Percentiles rank a stretch among this genome's conserved stretches.
Conservation (phyloP, 2,797 vertebrate species). For the Morelia viridis region DNA sequence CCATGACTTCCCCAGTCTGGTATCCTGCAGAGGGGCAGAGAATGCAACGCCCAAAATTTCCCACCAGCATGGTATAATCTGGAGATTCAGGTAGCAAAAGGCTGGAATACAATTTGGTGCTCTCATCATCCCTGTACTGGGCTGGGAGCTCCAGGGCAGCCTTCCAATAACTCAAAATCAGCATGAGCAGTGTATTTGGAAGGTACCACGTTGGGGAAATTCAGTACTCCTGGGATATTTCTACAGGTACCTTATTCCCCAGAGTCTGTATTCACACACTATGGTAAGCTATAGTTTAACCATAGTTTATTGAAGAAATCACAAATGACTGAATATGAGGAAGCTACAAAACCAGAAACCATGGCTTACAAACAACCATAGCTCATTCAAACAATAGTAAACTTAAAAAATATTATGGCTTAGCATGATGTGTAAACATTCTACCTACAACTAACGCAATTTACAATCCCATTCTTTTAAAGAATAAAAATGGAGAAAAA, state of each 20-base stretch:
- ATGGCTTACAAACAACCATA: neutral
- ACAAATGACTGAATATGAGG: neutral
- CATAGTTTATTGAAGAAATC: neutral
- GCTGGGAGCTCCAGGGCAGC: neutral
- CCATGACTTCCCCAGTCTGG: neutral
- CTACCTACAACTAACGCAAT: neutral
- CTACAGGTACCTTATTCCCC: neutral
- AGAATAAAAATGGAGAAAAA: conserved; percentile 17
- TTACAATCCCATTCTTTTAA: neutral
- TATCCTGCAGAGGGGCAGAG: neutral
- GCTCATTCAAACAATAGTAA: neutral
- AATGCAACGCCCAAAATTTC: neutral
- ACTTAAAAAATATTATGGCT: neutral
- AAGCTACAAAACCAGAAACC: neutral
- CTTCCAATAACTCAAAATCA: neutral
- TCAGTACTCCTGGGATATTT: neutral
- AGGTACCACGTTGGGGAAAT: neutral
- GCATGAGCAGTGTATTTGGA: neutral
- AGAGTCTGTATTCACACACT: neutral
- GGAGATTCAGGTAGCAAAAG: neutral
- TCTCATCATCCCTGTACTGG: neutral
- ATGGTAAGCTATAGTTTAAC: neutral
- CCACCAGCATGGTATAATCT: neutral
- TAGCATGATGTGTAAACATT: neutral
- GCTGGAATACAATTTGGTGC: neutral